phyloP scores from a whole-genome alignment of 2,888 invertebrate species.

The Hipparchia sbordonii region DNA sequence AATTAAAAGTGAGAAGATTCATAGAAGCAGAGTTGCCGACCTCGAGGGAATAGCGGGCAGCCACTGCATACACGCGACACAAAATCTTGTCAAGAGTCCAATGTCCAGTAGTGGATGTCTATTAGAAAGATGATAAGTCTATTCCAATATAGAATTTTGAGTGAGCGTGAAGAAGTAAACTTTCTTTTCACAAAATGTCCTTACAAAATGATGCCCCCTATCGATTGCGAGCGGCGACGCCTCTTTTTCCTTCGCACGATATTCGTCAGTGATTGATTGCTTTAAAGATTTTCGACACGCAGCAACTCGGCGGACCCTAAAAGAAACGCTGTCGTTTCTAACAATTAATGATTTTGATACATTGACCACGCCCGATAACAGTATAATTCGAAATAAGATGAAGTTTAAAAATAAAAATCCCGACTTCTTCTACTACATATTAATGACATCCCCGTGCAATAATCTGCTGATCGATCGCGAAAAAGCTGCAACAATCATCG shows the following conservation, averaged over 20 bases:
- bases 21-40: too few species aligned
- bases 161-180: constrained; percentile 5
- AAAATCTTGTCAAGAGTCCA: too few species aligned
- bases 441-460: too few species aligned
- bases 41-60: too few species aligned
- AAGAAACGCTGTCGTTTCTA: constrained; percentile 21
- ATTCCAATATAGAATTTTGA: not conserved
- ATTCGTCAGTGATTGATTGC: constrained; percentile 27
- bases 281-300: constrained; percentile 12
- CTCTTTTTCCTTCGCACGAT: constrained; percentile 16
- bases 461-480: too few species aligned
- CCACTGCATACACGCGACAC: too few species aligned
- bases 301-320: constrained; percentile 12
- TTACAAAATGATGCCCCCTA: constrained; percentile 9
- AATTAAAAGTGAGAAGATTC: too few species aligned
- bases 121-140: too few species aligned
- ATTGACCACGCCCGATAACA: constrained; percentile 7
- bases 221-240: constrained; percentile 20
- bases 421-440: not conserved
- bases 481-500: too few species aligned
- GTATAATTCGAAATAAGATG: not conserved
- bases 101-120: too few species aligned
- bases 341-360: constrained; percentile 17
- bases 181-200: constrained; percentile 14
- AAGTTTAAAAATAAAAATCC: too few species aligned